Conservation (phyloP, 2,797 vertebrate species). For the Cryptoblepharus egeriae region DNA sequence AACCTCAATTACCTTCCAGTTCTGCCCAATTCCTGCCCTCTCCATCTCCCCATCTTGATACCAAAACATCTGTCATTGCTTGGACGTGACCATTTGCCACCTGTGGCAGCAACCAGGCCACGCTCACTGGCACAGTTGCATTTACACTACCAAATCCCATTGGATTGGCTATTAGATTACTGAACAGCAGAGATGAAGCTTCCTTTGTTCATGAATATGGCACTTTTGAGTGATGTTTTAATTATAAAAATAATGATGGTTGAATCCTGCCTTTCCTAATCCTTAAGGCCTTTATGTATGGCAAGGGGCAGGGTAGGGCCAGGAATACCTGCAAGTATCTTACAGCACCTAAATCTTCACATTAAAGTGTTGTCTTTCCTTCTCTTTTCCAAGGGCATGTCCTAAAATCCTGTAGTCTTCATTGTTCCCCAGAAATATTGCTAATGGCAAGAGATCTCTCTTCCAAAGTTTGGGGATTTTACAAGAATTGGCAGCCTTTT, state of each 20-base stretch:
- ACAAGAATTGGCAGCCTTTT: constrained; percentile 57
- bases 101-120: too few relatives aligned
- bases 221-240: constrained; percentile 23
- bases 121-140: too few relatives aligned
- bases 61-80: too few relatives aligned
- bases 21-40: too few relatives aligned
- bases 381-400: constrained; percentile 60
- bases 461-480: constrained; percentile 62
- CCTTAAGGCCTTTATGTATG: constrained; percentile 30
- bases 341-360: constrained; percentile 38
- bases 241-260: constrained; percentile 58
- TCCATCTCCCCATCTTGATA: too few relatives aligned
- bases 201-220: constrained; percentile 53
- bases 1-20: too few relatives aligned
- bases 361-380: constrained; percentile 50
- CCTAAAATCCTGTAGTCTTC: constrained; percentile 50
- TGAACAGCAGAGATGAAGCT: constrained; percentile 43
- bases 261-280: constrained; percentile 46
- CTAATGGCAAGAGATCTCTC: constrained; percentile 54
- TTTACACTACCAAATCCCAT: too few relatives aligned
- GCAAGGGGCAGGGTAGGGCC: too few relatives aligned
- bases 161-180: too few relatives aligned
- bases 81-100: too few relatives aligned
- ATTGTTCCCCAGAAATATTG: constrained; percentile 60
- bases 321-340: constrained; percentile 30